Percentiles rank a stretch among this genome's conserved stretches.
Evolutionary conservation across 2,797 vertebrate species (phyloP).

Genomic region (Oryzias sinensis): DNA sequence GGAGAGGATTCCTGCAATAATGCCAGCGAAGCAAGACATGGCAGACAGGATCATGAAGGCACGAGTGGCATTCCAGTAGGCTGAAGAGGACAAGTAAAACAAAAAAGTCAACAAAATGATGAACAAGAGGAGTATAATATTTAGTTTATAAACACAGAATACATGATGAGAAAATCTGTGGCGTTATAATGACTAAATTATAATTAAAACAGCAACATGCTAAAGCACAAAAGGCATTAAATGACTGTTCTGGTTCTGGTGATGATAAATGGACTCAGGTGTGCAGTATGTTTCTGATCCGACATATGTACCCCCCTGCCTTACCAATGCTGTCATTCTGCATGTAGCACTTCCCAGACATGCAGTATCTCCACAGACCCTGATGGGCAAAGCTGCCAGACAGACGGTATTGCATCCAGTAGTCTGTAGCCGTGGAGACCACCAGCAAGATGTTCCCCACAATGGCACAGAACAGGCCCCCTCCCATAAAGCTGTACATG

Average conservation of each 20-base stretch:
- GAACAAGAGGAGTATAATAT: neutral
- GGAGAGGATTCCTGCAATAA: conserved; percentile 85
- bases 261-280: too few species aligned
- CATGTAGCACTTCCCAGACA: conserved; percentile 89
- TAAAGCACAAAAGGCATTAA: too few species aligned
- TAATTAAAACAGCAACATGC: too few species aligned
- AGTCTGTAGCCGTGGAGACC: conserved; percentile 88
- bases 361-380: conserved; percentile 89
- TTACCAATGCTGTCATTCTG: conserved; percentile 88
- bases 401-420: conserved; percentile 91
- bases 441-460: conserved; percentile 88
- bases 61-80: conserved; percentile 88
- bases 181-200: too few species aligned
- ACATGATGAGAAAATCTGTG: too few species aligned
- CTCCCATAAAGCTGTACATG: conserved; percentile 93
- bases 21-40: conserved; percentile 83
- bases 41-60: conserved; percentile 90
- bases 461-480: conserved; percentile 88
- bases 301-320: neutral
- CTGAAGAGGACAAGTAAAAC: conserved; percentile 54
- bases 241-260: too few species aligned
- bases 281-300: too few species aligned
- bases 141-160: too few species aligned
- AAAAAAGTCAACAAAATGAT: neutral
- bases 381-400: conserved; percentile 87